Evolutionary conservation across 2,797 vertebrate genomes (phyloP).

Genomic region (Rousettus madagascariensis): DNA sequence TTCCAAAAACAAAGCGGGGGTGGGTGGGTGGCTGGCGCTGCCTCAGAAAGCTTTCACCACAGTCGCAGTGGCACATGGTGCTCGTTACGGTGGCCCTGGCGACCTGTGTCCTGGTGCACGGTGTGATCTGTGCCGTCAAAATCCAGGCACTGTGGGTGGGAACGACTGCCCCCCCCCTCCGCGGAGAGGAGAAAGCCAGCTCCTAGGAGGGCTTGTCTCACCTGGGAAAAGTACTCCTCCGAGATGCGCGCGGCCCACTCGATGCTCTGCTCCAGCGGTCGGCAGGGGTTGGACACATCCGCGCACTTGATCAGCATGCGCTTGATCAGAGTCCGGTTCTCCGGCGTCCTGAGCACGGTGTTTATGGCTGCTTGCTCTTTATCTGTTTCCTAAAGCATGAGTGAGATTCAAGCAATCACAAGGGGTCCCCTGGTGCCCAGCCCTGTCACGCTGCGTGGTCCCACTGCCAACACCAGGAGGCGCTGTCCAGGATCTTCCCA

Average conservation of each 20-base stretch:
- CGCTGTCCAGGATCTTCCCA: background rate
- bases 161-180: background rate
- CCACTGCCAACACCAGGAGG: constrained; percentile 67
- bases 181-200: background rate
- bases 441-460: constrained; percentile 86
- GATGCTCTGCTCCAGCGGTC: constrained; percentile 92
- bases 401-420: background rate
- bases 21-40: background rate
- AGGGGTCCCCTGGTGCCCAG: background rate
- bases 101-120: background rate
- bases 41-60: fast-evolving
- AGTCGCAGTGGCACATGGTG: background rate
- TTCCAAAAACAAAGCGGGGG: background rate
- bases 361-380: constrained; percentile 69
- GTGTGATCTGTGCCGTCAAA: background rate
- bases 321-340: constrained; percentile 96
- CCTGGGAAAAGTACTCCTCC: constrained; percentile 98
- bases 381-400: constrained; percentile 5
- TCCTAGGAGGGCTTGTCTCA: constrained; percentile 73
- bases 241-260: constrained; percentile 98
- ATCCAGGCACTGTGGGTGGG: too few species aligned
- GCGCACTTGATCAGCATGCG: constrained; percentile 98
- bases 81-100: fast-evolving
- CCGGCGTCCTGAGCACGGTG: constrained; percentile 90
- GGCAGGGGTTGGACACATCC: constrained; percentile 96